phyloP scores from a whole-genome alignment of 2,888 invertebrate species.

The Hirtodrosophila alboralis region DNA sequence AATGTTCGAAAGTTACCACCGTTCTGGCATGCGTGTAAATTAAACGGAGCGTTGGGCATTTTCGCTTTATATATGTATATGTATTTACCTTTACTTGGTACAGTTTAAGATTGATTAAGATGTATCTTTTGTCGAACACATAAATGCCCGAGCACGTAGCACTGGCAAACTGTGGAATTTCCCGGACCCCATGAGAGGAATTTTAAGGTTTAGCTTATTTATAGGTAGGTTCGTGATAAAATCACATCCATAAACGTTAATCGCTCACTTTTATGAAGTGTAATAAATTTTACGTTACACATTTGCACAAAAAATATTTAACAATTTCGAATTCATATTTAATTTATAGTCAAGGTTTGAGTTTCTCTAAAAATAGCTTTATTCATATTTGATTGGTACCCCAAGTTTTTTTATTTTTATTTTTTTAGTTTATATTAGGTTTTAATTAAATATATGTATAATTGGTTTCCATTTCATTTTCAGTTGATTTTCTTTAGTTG shows the following conservation, averaged over 20 bases:
- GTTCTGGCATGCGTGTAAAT: slow-evolving; percentile 28
- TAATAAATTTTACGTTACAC: slow-evolving; percentile 71
- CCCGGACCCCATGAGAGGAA: too few relatives aligned
- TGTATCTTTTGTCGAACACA: slow-evolving; percentile 73
- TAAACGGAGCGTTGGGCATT: slow-evolving; percentile 6
- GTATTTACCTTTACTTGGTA: slow-evolving; percentile 11
- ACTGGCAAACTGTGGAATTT: too few relatives aligned
- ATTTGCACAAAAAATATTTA: slow-evolving; percentile 26
- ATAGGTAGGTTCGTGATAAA: slow-evolving; percentile 63
- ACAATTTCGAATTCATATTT: background rate
- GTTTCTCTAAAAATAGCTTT: slow-evolving; percentile 79
- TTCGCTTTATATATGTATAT: too few relatives aligned
- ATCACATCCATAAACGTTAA: slow-evolving; percentile 80
- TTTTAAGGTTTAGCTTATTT: too few relatives aligned
- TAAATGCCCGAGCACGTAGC: slow-evolving; percentile 60
- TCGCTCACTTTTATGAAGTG: slow-evolving; percentile 80
- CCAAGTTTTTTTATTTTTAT: slow-evolving; percentile 52
- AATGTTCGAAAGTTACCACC: slow-evolving; percentile 1
- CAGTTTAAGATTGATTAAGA: slow-evolving; percentile 74
- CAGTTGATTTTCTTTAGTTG: slow-evolving; percentile 59
- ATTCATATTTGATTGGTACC: slow-evolving; percentile 78
- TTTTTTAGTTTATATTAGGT: slow-evolving; percentile 16
- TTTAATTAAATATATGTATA: too few relatives aligned
- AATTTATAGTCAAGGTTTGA: slow-evolving; percentile 30
- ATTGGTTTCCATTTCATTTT: slow-evolving; percentile 38